phyloP scores from a whole-genome alignment of 2,797 vertebrate species.

The Falco naumanni region DNA sequence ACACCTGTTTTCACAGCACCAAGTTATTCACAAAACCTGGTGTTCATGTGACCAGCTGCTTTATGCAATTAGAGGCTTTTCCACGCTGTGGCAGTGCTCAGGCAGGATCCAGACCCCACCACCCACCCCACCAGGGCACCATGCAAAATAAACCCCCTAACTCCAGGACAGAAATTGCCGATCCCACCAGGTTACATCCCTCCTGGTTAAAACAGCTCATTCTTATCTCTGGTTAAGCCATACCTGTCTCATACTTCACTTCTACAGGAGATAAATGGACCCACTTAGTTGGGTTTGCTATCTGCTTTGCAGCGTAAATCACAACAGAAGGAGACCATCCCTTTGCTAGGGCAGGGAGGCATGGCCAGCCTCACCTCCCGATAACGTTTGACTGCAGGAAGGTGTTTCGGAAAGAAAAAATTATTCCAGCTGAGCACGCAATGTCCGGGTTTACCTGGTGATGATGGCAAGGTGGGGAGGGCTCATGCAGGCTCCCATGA shows the following conservation, averaged over 20 bases:
- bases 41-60: not conserved
- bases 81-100: fast-evolving
- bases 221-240: not conserved
- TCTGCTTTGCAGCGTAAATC: not conserved
- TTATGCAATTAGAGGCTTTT: not conserved
- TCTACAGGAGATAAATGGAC: not conserved
- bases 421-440: fast-evolving
- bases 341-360: not conserved
- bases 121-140: not conserved
- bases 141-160: no score
- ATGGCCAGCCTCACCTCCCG: not conserved
- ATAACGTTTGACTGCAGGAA: fast-evolving
- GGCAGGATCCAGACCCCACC: not conserved
- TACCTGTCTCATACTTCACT: not conserved
- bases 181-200: not conserved
- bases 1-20: not conserved
- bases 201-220: not conserved
- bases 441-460: conserved; percentile 83
- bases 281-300: not conserved
- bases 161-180: fast-evolving
- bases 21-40: not conserved
- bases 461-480: conserved; percentile 98
- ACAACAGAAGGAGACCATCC: not conserved
- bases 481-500: conserved; percentile 99
- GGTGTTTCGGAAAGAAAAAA: not conserved